These are phyloP conservation scores for Temnothorax rugatulus DNA, from an alignment of 2,888 invertebrate species.

Conservation along the genomic window DNA sequence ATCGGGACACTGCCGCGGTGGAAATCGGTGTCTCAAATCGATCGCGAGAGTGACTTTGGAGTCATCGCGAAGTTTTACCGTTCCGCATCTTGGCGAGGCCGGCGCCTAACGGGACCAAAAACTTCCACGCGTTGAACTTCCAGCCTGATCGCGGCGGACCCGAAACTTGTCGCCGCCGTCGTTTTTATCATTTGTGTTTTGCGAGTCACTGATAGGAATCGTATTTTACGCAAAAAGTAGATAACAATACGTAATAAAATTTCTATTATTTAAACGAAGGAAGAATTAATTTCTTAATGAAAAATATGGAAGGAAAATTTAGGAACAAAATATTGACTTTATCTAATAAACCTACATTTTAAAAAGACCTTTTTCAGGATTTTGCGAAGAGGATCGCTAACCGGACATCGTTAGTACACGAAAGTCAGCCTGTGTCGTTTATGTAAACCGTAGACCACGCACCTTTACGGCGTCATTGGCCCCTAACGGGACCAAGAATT, in stretches of 20 bases:
- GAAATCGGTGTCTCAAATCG: constrained; percentile 47
- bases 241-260: not conserved
- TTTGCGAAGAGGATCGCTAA: not conserved
- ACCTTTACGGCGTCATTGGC: constrained; percentile 65
- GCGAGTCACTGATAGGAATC: not conserved
- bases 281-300: not conserved
- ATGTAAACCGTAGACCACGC: constrained; percentile 59
- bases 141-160: not conserved
- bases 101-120: constrained; percentile 67
- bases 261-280: not conserved
- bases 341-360: not conserved
- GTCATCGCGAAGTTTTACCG: constrained; percentile 62
- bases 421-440: constrained; percentile 21
- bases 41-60: constrained; percentile 13
- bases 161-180: not conserved
- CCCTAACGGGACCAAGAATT: constrained; percentile 69
- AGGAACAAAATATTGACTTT: not conserved
- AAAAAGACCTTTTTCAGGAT: not conserved
- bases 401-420: not conserved
- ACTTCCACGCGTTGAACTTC: constrained; percentile 55
- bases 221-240: not conserved
- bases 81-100: constrained; percentile 47
- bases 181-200: not conserved
- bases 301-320: not conserved
- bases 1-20: constrained; percentile 24